Percentiles rank a stretch among this genome's conserved stretches.
These are phyloP conservation scores for Dipodomys merriami DNA, from an alignment of 2,113 vertebrate genomes.

Conservation along the genomic window DNA sequence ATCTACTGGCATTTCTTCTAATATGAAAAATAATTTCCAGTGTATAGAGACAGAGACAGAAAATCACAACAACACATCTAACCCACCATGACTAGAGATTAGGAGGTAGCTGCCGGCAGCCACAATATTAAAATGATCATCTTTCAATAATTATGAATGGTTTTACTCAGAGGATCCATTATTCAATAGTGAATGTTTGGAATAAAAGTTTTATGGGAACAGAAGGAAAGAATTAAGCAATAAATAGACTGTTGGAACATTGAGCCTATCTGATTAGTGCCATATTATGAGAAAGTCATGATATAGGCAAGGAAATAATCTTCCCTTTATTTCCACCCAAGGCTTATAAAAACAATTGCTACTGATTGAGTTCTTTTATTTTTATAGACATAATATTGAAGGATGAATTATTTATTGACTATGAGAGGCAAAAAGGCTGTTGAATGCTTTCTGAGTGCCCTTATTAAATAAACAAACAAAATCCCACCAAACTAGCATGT, in stretches of 20 bases:
- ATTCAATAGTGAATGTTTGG: constrained; percentile 75
- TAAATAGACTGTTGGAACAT: constrained; percentile 76
- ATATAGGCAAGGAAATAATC: constrained; percentile 54
- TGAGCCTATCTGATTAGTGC: constrained; percentile 65
- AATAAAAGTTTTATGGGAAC: constrained; percentile 76
- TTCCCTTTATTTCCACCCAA: constrained; percentile 62
- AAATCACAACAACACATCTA: constrained; percentile 17
- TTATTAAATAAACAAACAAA: constrained; percentile 40
- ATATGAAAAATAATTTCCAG: neutral
- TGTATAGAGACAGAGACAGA: neutral
- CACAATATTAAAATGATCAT: constrained; percentile 80
- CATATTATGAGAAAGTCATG: constrained; percentile 3
- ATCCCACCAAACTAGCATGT: neutral
- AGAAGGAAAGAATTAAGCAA: constrained; percentile 74
- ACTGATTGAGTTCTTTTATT: constrained; percentile 70
- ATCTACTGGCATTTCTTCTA: neutral
- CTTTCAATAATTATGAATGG: constrained; percentile 75
- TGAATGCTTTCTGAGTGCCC: constrained; percentile 17
- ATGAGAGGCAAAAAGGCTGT: constrained; percentile 53
- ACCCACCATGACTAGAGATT: neutral
- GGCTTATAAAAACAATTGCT: constrained; percentile 25
- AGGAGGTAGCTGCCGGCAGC: constrained; percentile 64
- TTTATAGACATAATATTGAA: constrained; percentile 73
- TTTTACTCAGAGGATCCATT: constrained; percentile 75
- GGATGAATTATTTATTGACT: constrained; percentile 81